Evolutionary conservation across 2,888 invertebrate genomes (phyloP).

Genomic region (Perizoma affinitatum): DNA sequence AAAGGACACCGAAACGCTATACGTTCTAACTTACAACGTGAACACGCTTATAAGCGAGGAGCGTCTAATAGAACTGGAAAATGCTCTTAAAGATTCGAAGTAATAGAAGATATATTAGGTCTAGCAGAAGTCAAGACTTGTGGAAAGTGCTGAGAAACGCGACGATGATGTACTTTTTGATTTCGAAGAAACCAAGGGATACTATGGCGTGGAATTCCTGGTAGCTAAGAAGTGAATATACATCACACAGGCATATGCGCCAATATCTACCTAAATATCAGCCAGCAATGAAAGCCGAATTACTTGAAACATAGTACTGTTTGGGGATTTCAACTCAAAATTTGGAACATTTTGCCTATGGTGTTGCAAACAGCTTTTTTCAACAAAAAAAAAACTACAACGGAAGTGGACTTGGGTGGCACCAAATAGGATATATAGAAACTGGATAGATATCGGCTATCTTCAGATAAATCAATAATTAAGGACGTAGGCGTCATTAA

Average conservation of each 20-base stretch:
- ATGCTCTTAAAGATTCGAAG: constrained; percentile 9
- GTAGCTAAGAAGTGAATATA: constrained; percentile 7
- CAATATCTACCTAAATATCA: not conserved
- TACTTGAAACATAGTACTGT: not conserved
- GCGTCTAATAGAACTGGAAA: constrained; percentile 16
- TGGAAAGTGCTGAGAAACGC: constrained; percentile 8
- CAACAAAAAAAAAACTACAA: not conserved
- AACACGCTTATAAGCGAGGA: constrained; percentile 6
- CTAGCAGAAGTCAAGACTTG: constrained; percentile 13
- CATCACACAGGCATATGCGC: not conserved
- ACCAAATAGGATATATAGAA: not conserved
- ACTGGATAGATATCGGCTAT: not conserved
- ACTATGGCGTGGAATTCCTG: not conserved
- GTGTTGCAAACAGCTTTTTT: not conserved
- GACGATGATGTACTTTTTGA: constrained; percentile 14
- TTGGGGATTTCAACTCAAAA: not conserved
- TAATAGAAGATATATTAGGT: constrained; percentile 16
- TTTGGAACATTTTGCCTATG: not conserved
- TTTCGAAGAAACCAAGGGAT: not conserved
- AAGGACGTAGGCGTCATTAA: not conserved
- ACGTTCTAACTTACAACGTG: constrained; percentile 5
- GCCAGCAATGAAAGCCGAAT: not conserved
- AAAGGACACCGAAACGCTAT: constrained; percentile 1
- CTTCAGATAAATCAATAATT: not conserved
- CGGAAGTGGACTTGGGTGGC: not conserved